Conservation (phyloP, 2,888 invertebrate species). For the Blastobasis adustella region DNA sequence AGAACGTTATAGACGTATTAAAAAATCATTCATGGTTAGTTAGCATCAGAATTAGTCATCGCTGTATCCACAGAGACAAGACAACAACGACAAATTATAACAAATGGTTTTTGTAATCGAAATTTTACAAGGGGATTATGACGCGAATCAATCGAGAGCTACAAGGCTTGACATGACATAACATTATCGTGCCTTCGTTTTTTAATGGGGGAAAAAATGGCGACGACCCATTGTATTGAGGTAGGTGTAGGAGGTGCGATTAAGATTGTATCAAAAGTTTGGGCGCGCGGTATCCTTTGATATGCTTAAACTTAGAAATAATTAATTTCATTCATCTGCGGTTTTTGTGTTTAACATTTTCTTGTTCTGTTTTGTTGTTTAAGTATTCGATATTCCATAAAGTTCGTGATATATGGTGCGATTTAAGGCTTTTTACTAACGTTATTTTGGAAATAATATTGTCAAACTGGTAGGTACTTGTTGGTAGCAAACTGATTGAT, state of each 20-base stretch:
- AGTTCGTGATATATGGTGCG: too few relatives aligned
- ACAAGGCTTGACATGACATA: conserved; percentile 52
- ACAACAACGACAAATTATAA: conserved; percentile 8
- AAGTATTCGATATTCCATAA: not conserved
- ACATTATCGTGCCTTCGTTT: conserved; percentile 51
- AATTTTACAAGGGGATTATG: conserved; percentile 30
- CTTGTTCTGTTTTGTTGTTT: not conserved
- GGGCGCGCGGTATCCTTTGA: conserved; percentile 47
- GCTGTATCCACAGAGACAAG: conserved; percentile 18
- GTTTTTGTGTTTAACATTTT: conserved; percentile 9
- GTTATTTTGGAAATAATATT: too few relatives aligned
- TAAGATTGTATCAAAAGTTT: conserved; percentile 57
- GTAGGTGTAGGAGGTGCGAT: conserved; percentile 46
- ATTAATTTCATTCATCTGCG: conserved; percentile 27
- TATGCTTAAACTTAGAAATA: conserved; percentile 23
- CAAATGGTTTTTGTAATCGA: conserved; percentile 12
- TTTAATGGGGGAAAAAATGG: conserved; percentile 35
- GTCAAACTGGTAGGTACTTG: too few relatives aligned
- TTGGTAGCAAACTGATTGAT: too few relatives aligned
- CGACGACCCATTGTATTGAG: conserved; percentile 36
- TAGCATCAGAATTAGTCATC: conserved; percentile 26
- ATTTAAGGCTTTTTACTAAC: too few relatives aligned
- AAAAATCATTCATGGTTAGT: conserved; percentile 8
- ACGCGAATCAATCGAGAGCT: conserved; percentile 53
- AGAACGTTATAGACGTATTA: conserved; percentile 6